Percentiles rank a stretch among this genome's conserved stretches.
phyloP scores from a whole-genome alignment of 2,797 vertebrate genomes.

The Microcaecilia unicolor region DNA sequence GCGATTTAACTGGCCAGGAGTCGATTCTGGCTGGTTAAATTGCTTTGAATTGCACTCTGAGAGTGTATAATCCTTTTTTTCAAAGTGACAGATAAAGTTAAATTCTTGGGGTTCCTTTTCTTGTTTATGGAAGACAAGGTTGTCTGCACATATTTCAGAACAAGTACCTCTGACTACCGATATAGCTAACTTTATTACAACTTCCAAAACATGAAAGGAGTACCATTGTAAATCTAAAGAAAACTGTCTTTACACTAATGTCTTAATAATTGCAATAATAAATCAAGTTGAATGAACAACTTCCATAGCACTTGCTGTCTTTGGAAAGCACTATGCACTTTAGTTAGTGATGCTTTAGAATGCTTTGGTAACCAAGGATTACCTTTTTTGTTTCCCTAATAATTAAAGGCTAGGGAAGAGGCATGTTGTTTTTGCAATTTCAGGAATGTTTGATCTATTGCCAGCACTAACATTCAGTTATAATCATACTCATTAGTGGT shows the following conservation, averaged over 20 bases:
- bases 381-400: slow-evolving; percentile 17
- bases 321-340: neutral
- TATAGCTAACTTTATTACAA: too few species aligned
- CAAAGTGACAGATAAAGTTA: too few species aligned
- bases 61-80: too few species aligned
- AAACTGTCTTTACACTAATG: neutral
- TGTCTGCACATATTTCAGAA: too few species aligned
- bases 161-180: too few species aligned
- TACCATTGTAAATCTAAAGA: too few species aligned
- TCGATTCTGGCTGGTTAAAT: too few species aligned
- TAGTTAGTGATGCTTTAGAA: neutral
- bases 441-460: slow-evolving; percentile 18
- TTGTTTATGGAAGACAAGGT: too few species aligned
- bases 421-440: slow-evolving; percentile 18
- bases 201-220: too few species aligned
- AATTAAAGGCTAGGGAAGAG: slow-evolving; percentile 29
- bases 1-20: too few species aligned
- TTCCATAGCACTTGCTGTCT: neutral
- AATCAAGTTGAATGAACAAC: neutral
- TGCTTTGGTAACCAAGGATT: slow-evolving; percentile 7
- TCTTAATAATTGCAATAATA: neutral
- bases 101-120: too few species aligned
- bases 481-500: slow-evolving; percentile 15
- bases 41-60: too few species aligned
- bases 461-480: slow-evolving; percentile 11